Conservation (phyloP, 2,888 invertebrate species). For the Xanthorhoe spadicearia region DNA sequence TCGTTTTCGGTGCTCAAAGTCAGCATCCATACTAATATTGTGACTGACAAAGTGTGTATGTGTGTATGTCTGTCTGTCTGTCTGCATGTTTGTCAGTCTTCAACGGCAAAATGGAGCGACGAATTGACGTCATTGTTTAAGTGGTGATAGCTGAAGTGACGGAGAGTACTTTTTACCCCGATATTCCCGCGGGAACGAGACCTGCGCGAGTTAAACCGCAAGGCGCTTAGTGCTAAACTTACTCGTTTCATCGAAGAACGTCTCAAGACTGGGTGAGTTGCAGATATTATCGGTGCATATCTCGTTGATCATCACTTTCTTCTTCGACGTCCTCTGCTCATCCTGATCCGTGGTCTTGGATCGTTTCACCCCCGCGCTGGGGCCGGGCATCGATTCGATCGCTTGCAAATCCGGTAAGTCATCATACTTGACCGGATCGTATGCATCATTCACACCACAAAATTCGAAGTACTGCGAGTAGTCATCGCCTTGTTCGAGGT, state of each 20-base stretch:
- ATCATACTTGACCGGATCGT: conserved; percentile 15
- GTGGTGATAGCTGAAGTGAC: no score
- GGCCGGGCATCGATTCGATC: conserved; percentile 24
- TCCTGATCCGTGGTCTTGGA: conserved; percentile 42
- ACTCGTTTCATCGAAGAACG: conserved; percentile 55
- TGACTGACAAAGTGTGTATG: no score
- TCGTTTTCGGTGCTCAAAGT: no score
- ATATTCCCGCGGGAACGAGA: no score
- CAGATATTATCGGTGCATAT: conserved; percentile 9
- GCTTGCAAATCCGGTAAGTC: conserved; percentile 6
- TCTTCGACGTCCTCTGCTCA: conserved; percentile 40
- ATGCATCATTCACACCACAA: not conserved
- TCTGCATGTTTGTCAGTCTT: no score
- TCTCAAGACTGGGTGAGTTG: conserved; percentile 44
- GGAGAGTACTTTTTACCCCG: no score
- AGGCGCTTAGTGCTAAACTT: no score
- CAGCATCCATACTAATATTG: no score
- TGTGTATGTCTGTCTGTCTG: no score
- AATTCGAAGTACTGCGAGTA: not conserved
- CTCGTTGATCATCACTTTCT: conserved; percentile 41
- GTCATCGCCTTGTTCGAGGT: not conserved
- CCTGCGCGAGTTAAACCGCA: no score
- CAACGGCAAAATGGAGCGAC: no score
- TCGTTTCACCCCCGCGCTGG: conserved; percentile 49
- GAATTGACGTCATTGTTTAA: no score